Evolutionary conservation across 2,888 invertebrate genomes (phyloP).

Genomic region (Drosophila neonasuta): DNA sequence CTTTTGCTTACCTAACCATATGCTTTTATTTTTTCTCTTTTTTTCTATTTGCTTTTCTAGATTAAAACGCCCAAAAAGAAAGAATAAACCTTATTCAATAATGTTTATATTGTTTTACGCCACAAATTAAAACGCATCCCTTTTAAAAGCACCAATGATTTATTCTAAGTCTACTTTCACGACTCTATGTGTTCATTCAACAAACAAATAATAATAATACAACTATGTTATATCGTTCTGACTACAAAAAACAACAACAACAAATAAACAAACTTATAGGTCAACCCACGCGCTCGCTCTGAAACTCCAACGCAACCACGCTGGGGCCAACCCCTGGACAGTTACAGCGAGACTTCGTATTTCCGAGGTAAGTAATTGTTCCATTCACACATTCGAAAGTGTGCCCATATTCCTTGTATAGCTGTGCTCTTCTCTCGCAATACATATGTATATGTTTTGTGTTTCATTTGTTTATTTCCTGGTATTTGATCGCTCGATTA

Average conservation of each 20-base stretch:
- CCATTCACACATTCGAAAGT: neutral
- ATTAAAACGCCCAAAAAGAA: slow-evolving; percentile 82
- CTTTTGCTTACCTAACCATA: slow-evolving; percentile 58
- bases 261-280: slow-evolving; percentile 80
- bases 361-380: slow-evolving; percentile 83
- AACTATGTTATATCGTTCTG: slow-evolving; percentile 63
- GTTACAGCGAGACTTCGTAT: slow-evolving; percentile 84
- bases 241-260: slow-evolving; percentile 50
- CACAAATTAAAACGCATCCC: slow-evolving; percentile 56
- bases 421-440: neutral
- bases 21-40: slow-evolving; percentile 52
- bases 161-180: slow-evolving; percentile 60
- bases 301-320: slow-evolving; percentile 87
- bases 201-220: slow-evolving; percentile 42
- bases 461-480: neutral
- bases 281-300: slow-evolving; percentile 88
- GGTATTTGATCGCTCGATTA: neutral
- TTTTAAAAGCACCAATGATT: slow-evolving; percentile 47
- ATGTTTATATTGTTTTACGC: slow-evolving; percentile 55
- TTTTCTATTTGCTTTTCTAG: slow-evolving; percentile 72
- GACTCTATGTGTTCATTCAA: slow-evolving; percentile 71
- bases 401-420: neutral
- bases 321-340: slow-evolving; percentile 84
- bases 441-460: neutral
- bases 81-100: slow-evolving; percentile 72